Conservation (phyloP, 2,888 invertebrate genomes). For the Phaonia tiefii region DNA sequence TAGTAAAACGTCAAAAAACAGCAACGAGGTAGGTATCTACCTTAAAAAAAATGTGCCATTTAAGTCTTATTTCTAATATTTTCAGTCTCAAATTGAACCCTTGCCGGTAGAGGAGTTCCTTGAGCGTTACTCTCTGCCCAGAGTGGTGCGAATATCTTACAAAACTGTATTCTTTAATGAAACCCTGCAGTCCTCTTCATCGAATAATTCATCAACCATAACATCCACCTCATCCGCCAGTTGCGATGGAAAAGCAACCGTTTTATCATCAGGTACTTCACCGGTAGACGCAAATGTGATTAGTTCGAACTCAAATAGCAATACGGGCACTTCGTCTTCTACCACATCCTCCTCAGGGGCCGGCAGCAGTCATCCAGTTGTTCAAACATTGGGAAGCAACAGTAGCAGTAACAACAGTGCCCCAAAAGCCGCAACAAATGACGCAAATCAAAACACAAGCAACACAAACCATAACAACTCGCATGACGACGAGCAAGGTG, state of each 20-base stretch:
- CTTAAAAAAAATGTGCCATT: not conserved
- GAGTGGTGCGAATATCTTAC: constrained; percentile 78
- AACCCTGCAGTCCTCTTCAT: constrained; percentile 79
- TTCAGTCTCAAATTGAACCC: constrained; percentile 77
- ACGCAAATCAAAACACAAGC: constrained; percentile 15
- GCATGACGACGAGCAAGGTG: constrained; percentile 70
- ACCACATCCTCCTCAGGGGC: constrained; percentile 66
- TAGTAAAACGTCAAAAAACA: constrained; percentile 80
- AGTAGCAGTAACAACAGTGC: constrained; percentile 56
- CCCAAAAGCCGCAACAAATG: constrained; percentile 42
- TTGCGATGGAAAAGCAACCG: constrained; percentile 57
- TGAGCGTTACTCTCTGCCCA: constrained; percentile 78
- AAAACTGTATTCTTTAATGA: constrained; percentile 78
- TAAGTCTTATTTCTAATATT: constrained; percentile 17
- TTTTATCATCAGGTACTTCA: constrained; percentile 48
- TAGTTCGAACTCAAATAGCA: constrained; percentile 61
- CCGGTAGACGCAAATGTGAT: constrained; percentile 44
- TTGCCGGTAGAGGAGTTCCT: constrained; percentile 79
- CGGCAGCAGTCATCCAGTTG: constrained; percentile 41
- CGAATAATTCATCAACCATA: constrained; percentile 79
- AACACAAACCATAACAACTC: constrained; percentile 48
- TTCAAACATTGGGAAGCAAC: constrained; percentile 56
- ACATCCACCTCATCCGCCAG: constrained; percentile 74
- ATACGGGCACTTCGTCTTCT: constrained; percentile 66
- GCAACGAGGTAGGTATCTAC: constrained; percentile 77